Conservation (phyloP, 2,797 vertebrate species). For the Coregonus sp. region DNA sequence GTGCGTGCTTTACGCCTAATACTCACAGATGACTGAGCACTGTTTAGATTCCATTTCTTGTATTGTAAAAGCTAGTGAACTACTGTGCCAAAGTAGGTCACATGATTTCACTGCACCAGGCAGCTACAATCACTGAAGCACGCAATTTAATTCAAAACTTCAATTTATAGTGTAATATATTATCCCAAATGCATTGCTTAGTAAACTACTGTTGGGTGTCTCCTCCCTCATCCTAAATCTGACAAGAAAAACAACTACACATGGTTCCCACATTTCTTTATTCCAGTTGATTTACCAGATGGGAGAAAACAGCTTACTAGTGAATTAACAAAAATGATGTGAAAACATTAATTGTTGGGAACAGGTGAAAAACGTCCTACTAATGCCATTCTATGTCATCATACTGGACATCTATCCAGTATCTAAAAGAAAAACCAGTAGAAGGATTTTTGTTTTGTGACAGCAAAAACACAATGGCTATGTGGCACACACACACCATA, state of each 20-base stretch:
- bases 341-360: constrained; percentile 60
- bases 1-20: not conserved
- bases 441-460: constrained; percentile 29
- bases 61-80: too few relatives aligned
- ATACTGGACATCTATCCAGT: constrained; percentile 39
- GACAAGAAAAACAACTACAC: not conserved
- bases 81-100: too few relatives aligned
- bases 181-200: too few relatives aligned
- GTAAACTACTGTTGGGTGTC: too few relatives aligned
- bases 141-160: too few relatives aligned
- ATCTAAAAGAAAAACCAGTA: constrained; percentile 69
- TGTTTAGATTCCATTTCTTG: too few relatives aligned
- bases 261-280: not conserved
- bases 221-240: too few relatives aligned
- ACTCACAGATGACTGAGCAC: not conserved
- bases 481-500: not conserved
- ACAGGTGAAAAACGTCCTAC: constrained; percentile 23
- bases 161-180: too few relatives aligned
- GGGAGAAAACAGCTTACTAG: constrained; percentile 10
- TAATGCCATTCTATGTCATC: constrained; percentile 51
- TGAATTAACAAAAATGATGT: constrained; percentile 51
- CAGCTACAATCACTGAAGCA: too few relatives aligned
- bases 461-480: constrained; percentile 43
- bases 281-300: not conserved
- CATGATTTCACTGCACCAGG: too few relatives aligned